These are phyloP conservation scores for Lottia scabra DNA, from an alignment of 2,888 invertebrate genomes.

Conservation along the genomic window DNA sequence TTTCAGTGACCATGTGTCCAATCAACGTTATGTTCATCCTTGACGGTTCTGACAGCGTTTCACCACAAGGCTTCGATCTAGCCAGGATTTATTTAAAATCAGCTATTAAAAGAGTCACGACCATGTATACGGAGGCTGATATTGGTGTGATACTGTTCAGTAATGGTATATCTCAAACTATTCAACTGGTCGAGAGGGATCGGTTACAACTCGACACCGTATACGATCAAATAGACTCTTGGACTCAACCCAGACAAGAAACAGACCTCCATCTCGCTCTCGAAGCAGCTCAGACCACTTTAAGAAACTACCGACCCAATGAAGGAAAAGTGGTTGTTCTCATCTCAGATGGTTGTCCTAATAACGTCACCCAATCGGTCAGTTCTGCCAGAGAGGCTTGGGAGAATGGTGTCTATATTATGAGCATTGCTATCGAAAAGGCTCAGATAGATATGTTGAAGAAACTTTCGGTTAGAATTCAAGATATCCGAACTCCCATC, in stretches of 20 bases:
- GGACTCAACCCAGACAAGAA: constrained; percentile 12
- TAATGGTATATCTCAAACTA: constrained; percentile 10
- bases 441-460: constrained; percentile 5
- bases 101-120: constrained; percentile 23
- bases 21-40: constrained; percentile 31
- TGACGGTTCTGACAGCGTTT: constrained; percentile 37
- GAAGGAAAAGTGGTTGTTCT: constrained; percentile 16
- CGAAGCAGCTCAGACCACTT: not conserved
- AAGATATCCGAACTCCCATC: constrained; percentile 6
- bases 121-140: constrained; percentile 17
- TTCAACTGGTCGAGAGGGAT: constrained; percentile 2
- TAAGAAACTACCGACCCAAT: not conserved
- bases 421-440: constrained; percentile 11
- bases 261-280: constrained; percentile 14
- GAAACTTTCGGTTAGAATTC: constrained; percentile 11
- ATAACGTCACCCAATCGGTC: constrained; percentile 5
- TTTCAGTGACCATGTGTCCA: constrained; percentile 32
- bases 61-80: constrained; percentile 16
- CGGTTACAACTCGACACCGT: constrained; percentile 2
- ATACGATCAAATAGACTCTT: not conserved
- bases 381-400: constrained; percentile 2
- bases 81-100: constrained; percentile 22
- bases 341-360: constrained; percentile 17
- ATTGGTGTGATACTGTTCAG: constrained; percentile 23
- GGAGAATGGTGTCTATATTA: constrained; percentile 11